These are phyloP conservation scores for Lochmaea crataegi DNA, from an alignment of 2,888 invertebrate genomes.

Conservation along the genomic window DNA sequence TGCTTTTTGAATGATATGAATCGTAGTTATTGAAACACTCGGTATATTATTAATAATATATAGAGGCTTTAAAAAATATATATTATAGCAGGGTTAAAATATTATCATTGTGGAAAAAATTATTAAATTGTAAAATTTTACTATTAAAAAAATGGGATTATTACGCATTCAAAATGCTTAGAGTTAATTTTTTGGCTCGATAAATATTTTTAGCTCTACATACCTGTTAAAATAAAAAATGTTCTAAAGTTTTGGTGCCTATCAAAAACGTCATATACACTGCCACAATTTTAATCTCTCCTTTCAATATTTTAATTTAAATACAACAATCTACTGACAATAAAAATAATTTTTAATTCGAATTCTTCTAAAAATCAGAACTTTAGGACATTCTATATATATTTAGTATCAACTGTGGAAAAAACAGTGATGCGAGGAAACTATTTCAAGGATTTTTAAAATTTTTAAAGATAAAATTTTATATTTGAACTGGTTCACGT, in stretches of 20 bases:
- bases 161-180: constrained; percentile 52
- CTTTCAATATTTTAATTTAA: no score
- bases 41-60: constrained; percentile 36
- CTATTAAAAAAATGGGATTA: constrained; percentile 31
- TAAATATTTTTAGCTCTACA: constrained; percentile 43
- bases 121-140: constrained; percentile 33
- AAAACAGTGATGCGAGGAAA: neutral
- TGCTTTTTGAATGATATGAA: neutral
- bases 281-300: neutral
- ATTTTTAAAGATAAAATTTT: neutral
- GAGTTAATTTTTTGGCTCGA: constrained; percentile 48
- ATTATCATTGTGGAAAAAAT: constrained; percentile 46
- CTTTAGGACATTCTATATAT: neutral
- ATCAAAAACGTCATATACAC: neutral
- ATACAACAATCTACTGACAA: neutral
- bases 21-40: neutral
- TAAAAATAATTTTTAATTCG: neutral
- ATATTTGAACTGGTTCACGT: neutral
- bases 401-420: neutral
- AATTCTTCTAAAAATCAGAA: neutral
- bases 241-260: constrained; percentile 5
- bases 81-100: constrained; percentile 52
- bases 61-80: constrained; percentile 53
- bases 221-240: constrained; percentile 41
- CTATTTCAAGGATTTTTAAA: neutral